Evolutionary conservation across 2,888 invertebrate genomes (phyloP).

Genomic region (Chloromyia formosa): DNA sequence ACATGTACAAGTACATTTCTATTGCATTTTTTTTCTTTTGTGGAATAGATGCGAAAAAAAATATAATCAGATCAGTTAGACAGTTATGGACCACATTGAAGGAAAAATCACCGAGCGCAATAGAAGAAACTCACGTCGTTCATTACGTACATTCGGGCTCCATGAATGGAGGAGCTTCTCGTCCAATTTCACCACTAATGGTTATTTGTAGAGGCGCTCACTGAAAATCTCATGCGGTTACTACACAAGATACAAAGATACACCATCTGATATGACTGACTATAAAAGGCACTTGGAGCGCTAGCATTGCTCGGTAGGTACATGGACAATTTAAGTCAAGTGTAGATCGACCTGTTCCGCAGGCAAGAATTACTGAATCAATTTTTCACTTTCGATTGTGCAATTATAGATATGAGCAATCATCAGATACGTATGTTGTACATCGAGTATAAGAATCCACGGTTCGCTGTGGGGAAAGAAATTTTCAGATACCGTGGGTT

Average conservation of each 20-base stretch:
- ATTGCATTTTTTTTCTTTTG: background rate
- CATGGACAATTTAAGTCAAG: constrained; percentile 13
- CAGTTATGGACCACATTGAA: constrained; percentile 26
- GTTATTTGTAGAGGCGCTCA: constrained; percentile 1
- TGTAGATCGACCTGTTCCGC: constrained; percentile 15
- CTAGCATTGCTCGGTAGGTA: too few species aligned
- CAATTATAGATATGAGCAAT: background rate
- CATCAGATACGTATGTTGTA: too few species aligned
- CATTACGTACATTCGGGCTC: constrained; percentile 3
- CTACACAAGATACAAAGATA: background rate
- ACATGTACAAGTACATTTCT: background rate
- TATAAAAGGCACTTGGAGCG: background rate
- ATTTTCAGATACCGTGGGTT: background rate
- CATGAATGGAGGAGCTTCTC: constrained; percentile 21
- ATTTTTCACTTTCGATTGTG: constrained; percentile 31
- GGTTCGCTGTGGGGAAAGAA: background rate
- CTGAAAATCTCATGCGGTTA: background rate
- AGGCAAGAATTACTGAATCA: constrained; percentile 9
- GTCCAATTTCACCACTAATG: constrained; percentile 24
- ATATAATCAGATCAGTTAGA: constrained; percentile 22
- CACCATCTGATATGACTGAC: background rate
- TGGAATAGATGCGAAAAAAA: background rate
- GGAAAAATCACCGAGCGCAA: background rate
- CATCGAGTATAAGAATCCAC: background rate
- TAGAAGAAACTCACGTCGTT: background rate